A percentile compares a stretch with the other conserved stretches of the same genome.
Evolutionary conservation across 2,888 invertebrate species (phyloP).

Genomic region (Mythimna vitellina): DNA sequence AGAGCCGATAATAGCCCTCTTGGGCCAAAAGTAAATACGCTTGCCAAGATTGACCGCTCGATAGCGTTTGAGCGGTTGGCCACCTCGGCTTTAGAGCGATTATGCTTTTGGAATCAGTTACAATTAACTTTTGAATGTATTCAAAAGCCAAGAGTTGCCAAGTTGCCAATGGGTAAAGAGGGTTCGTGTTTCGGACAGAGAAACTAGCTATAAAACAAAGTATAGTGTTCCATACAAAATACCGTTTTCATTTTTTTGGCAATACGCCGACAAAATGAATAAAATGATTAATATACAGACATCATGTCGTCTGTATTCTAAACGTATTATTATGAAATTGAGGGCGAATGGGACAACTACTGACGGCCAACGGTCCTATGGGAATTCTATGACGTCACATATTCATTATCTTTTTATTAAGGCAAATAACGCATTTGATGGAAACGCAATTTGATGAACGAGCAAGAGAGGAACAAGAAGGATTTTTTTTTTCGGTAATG

Average conservation of each 20-base stretch:
- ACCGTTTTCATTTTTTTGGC: conserved; percentile 23
- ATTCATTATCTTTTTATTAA: conserved; percentile 21
- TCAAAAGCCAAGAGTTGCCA: conserved; percentile 8
- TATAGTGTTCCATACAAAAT: conserved; percentile 5
- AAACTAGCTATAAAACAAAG: not conserved
- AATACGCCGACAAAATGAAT: conserved; percentile 24
- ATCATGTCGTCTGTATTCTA: conserved; percentile 21
- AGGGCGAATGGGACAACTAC: conserved; percentile 29
- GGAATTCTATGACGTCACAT: conserved; percentile 37
- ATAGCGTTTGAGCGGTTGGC: no score
- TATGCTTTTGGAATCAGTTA: not conserved
- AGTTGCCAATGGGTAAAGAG: conserved; percentile 2
- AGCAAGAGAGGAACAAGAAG: not conserved
- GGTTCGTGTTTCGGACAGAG: conserved; percentile 3
- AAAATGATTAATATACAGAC: conserved; percentile 22
- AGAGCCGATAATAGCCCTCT: no score
- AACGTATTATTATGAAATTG: conserved; percentile 40
- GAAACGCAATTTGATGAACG: not conserved
- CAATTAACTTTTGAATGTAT: not conserved
- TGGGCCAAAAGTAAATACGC: no score
- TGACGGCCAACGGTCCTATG: conserved; percentile 13
- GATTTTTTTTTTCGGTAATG: not conserved
- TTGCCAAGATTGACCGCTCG: no score
- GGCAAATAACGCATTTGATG: conserved; percentile 3
- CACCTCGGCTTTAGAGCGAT: not conserved